Evolutionary conservation across 2,888 invertebrate genomes (phyloP), one percentile per base, ranked within the genome.

Genomic region (Cryptus viduatorius): DNA sequence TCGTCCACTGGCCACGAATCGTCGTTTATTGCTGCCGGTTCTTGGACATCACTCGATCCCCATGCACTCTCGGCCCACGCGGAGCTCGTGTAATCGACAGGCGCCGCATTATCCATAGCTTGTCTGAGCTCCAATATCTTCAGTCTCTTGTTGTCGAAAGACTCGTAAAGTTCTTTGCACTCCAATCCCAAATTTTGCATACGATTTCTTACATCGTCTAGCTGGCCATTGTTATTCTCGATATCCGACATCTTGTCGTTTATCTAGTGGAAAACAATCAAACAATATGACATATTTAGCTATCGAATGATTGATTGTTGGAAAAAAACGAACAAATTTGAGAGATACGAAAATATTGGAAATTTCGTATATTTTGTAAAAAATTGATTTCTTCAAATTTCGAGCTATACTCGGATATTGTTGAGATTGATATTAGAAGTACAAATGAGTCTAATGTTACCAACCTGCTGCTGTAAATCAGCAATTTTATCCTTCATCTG

Each of bases 181-280:
- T 97, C 97, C 59, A 95, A 95, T 0, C 96, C 94, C 42, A 98
- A 94, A 80, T 95, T 95, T 8, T 95, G 94, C 79, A 98, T 95
- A 76, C 96, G 96, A 14, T 94, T 95, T 89, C 96, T 96, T 50
- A 97, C 92, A 82, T 97, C 97, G n/a, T 95, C 95, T 85, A 98
- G 94, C 90, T 97, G 97, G 2, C 95, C 93, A 91, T 97, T 97
- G 93, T 97, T 98, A 73, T 96, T 96, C 89, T 98, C 97, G 79
- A 98, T 96, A 90, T 98, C 98, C 3, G 95, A 94, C 91, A 97
- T 96, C 94, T 97, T 98, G 42, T 95, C 95, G 84, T 97, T 96
- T 16, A 98, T 96, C 92, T 98, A 82, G 3, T 87, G 86, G 68
- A 81, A 65, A 71, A 83, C 84, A 61, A n/a, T 44, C 4, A 16